These are phyloP conservation scores for Xiphophorus birchmanni DNA, from an alignment of 2,797 vertebrate species.

Conservation along the genomic window DNA sequence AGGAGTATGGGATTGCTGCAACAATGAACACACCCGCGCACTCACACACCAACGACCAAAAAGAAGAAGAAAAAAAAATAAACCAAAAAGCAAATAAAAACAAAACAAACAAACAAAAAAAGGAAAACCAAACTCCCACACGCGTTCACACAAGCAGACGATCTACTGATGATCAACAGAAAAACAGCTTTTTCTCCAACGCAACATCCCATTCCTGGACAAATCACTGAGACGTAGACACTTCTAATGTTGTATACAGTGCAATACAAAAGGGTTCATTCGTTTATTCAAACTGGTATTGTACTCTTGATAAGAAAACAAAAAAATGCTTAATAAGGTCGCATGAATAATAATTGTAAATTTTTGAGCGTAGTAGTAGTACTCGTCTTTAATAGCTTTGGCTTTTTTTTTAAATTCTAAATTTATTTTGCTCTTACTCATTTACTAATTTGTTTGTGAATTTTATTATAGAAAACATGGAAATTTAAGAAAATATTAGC, in stretches of 20 bases:
- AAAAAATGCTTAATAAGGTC: slow-evolving; percentile 83
- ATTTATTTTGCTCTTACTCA: slow-evolving; percentile 70
- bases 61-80: background rate
- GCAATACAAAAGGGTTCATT: slow-evolving; percentile 90
- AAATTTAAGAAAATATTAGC: slow-evolving; percentile 93
- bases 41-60: slow-evolving; percentile 40
- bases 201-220: slow-evolving; percentile 82
- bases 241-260: slow-evolving; percentile 87
- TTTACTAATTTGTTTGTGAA: slow-evolving; percentile 77
- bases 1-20: slow-evolving; percentile 75
- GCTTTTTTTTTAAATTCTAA: slow-evolving; percentile 76
- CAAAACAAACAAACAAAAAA: background rate
- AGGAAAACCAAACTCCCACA: slow-evolving; percentile 3
- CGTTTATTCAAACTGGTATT: slow-evolving; percentile 88
- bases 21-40: slow-evolving; percentile 65
- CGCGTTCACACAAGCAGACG: slow-evolving; percentile 35
- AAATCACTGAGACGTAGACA: slow-evolving; percentile 84
- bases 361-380: slow-evolving; percentile 83
- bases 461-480: slow-evolving; percentile 89
- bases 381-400: slow-evolving; percentile 89
- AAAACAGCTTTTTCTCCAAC: slow-evolving; percentile 85
- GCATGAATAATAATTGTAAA: slow-evolving; percentile 85
- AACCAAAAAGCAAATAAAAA: background rate
- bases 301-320: slow-evolving; percentile 91
- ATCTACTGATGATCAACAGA: slow-evolving; percentile 68